Conservation (phyloP, 2,888 invertebrate genomes). For the Cylloceria caligata region DNA sequence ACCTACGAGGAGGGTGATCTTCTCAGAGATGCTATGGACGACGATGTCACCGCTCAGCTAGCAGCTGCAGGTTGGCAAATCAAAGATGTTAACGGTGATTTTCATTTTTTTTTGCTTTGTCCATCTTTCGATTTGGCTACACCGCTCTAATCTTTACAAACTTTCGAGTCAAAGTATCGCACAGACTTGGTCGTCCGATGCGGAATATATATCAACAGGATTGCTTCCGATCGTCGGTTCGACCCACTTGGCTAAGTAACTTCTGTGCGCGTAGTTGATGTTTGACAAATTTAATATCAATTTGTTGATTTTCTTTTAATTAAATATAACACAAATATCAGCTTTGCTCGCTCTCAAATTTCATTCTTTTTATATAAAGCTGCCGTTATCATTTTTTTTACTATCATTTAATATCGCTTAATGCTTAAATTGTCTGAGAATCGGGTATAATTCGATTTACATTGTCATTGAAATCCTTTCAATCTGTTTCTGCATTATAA, state of each 20-base stretch:
- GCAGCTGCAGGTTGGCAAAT: constrained; percentile 94
- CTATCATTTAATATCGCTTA: background rate
- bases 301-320: background rate
- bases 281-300: background rate
- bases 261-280: background rate
- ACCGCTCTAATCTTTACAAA: constrained; percentile 9
- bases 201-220: constrained; percentile 36
- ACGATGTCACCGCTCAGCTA: constrained; percentile 98
- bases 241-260: background rate
- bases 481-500: background rate
- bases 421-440: background rate
- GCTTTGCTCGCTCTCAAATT: background rate
- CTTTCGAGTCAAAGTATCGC: constrained; percentile 64
- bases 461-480: background rate
- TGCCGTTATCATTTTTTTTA: background rate
- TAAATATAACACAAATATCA: background rate
- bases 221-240: constrained; percentile 2
- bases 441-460: background rate
- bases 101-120: constrained; percentile 74
- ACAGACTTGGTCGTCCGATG: constrained; percentile 69
- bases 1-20: constrained; percentile 94
- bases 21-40: constrained; percentile 93
- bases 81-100: constrained; percentile 85
- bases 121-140: constrained; percentile 50
- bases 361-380: background rate